A percentile compares a stretch with the other conserved stretches of the same genome.
Evolutionary conservation across 2,888 invertebrate species (phyloP).

Genomic region (Helicoverpa assulta): DNA sequence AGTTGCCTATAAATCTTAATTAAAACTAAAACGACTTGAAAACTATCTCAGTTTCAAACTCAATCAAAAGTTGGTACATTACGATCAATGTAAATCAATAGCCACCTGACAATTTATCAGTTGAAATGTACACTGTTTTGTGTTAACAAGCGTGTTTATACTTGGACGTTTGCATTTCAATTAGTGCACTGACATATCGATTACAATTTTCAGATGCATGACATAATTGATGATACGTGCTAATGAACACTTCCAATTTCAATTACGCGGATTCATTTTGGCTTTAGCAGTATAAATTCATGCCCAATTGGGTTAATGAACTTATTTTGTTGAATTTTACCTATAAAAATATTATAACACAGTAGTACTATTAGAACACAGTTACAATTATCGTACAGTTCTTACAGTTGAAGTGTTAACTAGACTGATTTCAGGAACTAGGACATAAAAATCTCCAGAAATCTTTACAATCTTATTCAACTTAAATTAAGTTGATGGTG

Average conservation of each 20-base stretch:
- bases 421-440: no score
- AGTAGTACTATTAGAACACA: no score
- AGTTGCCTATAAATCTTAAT: conserved; percentile 58
- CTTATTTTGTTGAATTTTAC: no score
- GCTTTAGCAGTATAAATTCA: not conserved
- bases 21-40: conserved; percentile 60
- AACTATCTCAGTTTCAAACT: conserved; percentile 58
- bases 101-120: conserved; percentile 26
- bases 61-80: conserved; percentile 60
- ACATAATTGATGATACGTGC: conserved; percentile 18
- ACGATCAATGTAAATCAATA: conserved; percentile 52
- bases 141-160: conserved; percentile 15
- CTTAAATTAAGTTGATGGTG: no score
- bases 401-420: no score
- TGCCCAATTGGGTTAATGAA: no score
- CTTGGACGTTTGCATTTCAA: conserved; percentile 32
- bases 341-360: no score
- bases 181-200: conserved; percentile 28
- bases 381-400: no score
- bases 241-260: conserved; percentile 10
- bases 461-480: no score
- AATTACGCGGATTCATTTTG: conserved; percentile 15
- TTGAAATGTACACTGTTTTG: conserved; percentile 19
- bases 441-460: no score
- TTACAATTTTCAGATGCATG: conserved; percentile 24